Evolutionary conservation across 2,113 vertebrate species (phyloP).

Genomic region (Larimichthys crocea): DNA sequence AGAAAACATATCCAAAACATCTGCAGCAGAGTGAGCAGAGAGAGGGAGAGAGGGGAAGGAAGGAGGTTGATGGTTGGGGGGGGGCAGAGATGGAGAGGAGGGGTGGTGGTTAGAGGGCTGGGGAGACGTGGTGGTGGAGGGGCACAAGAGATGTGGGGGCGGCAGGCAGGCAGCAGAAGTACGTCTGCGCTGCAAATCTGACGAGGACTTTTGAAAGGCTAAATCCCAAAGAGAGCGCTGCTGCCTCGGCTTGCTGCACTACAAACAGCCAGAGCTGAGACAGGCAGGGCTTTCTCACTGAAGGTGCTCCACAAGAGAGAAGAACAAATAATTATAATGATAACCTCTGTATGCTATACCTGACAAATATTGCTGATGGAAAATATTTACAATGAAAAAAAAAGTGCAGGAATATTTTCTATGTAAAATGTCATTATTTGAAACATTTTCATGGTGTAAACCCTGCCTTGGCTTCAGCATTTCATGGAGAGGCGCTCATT

Average conservation of each 20-base stretch:
- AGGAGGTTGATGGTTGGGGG: conserved; percentile 40
- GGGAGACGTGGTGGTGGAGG: conserved; percentile 8
- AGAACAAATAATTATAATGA: conserved; percentile 69
- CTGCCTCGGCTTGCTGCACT: conserved; percentile 68
- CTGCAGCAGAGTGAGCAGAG: conserved; percentile 74
- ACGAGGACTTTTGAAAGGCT: conserved; percentile 85
- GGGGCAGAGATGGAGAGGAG: neutral
- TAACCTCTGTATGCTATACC: conserved; percentile 60
- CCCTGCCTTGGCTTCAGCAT: conserved; percentile 58
- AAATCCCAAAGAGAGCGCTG: conserved; percentile 77
- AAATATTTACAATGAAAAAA: conserved; percentile 63
- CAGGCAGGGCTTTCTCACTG: conserved; percentile 50
- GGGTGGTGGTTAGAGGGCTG: conserved; percentile 54
- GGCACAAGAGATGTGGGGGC: conserved; percentile 72
- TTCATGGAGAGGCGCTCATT: conserved; percentile 52
- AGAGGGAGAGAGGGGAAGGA: conserved; percentile 42
- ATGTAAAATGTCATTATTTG: conserved; percentile 55
- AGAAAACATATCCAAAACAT: conserved; percentile 79
- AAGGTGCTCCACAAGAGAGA: conserved; percentile 56
- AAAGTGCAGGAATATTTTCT: conserved; percentile 53
- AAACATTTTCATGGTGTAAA: conserved; percentile 54
- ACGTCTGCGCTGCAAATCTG: conserved; percentile 81
- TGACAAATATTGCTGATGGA: conserved; percentile 62
- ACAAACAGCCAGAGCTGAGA: conserved; percentile 70
- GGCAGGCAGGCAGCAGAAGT: conserved; percentile 77